Conservation (phyloP, 1,140 invertebrate genomes). For the Dreissena polymorpha region DNA sequence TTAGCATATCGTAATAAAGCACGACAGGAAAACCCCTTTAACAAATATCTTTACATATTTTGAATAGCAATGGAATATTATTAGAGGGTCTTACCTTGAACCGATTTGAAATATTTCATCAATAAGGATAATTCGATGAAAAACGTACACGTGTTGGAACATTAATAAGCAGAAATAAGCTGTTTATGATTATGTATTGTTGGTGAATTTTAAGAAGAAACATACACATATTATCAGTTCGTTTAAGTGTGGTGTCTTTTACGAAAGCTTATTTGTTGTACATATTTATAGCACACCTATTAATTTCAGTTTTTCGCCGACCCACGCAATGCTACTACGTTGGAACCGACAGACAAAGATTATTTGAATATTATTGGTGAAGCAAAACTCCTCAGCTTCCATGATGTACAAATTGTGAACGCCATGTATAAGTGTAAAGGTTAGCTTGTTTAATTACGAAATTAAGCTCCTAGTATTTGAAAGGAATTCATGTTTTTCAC, state of each 20-base stretch:
- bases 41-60: not conserved
- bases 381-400: slow-evolving; percentile 12
- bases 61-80: not conserved
- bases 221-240: not conserved
- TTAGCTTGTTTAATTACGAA: not conserved
- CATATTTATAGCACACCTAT: not conserved
- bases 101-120: not conserved
- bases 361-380: slow-evolving; percentile 32
- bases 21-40: not conserved
- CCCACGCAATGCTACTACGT: not conserved
- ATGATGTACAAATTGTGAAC: slow-evolving; percentile 34
- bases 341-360: slow-evolving; percentile 5
- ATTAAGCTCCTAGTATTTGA: too few relatives aligned
- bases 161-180: too few relatives aligned
- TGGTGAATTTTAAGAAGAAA: too few relatives aligned
- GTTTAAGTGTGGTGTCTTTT: not conserved
- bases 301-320: slow-evolving; percentile 14
- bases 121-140: not conserved
- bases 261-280: not conserved
- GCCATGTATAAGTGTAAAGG: slow-evolving; percentile 41
- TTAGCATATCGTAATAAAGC: too few relatives aligned
- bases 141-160: not conserved
- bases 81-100: too few relatives aligned
- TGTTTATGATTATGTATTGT: too few relatives aligned
- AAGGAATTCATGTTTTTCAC: too few relatives aligned